Evolutionary conservation across 1,140 invertebrate species (phyloP), one percentile per base, ranked within the genome.

Genomic region (Cheumatopsyche charites): DNA sequence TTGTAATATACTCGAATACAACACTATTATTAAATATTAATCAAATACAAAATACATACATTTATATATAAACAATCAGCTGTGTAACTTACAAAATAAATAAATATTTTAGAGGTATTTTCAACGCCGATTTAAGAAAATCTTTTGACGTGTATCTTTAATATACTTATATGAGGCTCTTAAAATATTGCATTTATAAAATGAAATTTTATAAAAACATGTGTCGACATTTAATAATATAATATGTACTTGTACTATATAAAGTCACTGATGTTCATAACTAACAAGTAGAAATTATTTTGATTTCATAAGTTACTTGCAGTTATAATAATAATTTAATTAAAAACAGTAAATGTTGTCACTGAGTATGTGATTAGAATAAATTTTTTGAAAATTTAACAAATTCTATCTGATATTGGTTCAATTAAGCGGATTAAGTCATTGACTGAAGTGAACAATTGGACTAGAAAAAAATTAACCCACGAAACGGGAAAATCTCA

Each of bases 381-480:
- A 58, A 58, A 58, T 25, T 58, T 58, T 52, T 19, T 25, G 25
- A 58, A 13, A 58, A 58, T 21, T 58, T 23, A 58, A 58, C 55
- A 58, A 58, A 58, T 25, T 25, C 25, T 58, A 58, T 25, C 23
- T 13, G 47, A 52, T 17, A 52, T 52, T 15, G 47, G 7, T 52
- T 17, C 9, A 52, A 52, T 52, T 17, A 52, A 52, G 47, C 47
- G 19, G 47, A 19, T 52, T 17, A 17, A 15, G 43, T 47, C 43
- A 47, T 47, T 58, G 17, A 63, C 26, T 12, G 15, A 45, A 15
- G 42, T 63, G 62, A 17, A 45, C 13, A 4, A 74, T 49, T 58
- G 71, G 73, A 72, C 70, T 72, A 72, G 70, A 72, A 70, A 67
- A n/a, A n/a, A n/a, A 70, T 49, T 12, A 63, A 21, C 67, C 73